Percentiles rank a stretch among this genome's conserved stretches.
Evolutionary conservation across 2,888 invertebrate genomes (phyloP).

Genomic region (Chironomus riparius): DNA sequence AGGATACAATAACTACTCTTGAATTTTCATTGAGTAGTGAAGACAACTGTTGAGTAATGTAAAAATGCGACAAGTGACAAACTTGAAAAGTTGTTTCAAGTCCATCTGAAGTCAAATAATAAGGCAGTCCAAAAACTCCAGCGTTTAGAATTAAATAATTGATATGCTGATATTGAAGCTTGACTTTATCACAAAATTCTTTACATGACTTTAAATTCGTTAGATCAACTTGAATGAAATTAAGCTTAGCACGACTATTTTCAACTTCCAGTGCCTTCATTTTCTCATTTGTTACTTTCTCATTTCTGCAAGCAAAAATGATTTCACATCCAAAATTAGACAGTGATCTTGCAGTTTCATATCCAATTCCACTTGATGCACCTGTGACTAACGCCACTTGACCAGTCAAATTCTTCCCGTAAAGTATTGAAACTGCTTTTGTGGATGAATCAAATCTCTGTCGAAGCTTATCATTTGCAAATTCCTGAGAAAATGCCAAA

Average conservation of each 20-base stretch:
- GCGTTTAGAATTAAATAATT: slow-evolving; percentile 74
- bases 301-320: slow-evolving; percentile 75
- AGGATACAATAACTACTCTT: slow-evolving; percentile 77
- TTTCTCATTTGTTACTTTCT: slow-evolving; percentile 61
- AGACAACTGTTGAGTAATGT: slow-evolving; percentile 66
- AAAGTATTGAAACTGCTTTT: slow-evolving; percentile 68
- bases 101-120: slow-evolving; percentile 62
- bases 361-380: slow-evolving; percentile 87
- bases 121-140: slow-evolving; percentile 67
- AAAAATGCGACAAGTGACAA: slow-evolving; percentile 75
- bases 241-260: slow-evolving; percentile 45
- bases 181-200: slow-evolving; percentile 53
- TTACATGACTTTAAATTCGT: slow-evolving; percentile 58
- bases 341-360: slow-evolving; percentile 80
- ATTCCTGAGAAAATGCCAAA: no score
- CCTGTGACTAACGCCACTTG: slow-evolving; percentile 84
- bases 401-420: slow-evolving; percentile 78
- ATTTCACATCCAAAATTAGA: slow-evolving; percentile 83
- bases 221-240: slow-evolving; percentile 57
- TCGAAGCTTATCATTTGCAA: no score
- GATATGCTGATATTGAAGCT: slow-evolving; percentile 46
- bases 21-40: slow-evolving; percentile 56
- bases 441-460: slow-evolving; percentile 67
- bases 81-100: slow-evolving; percentile 72
- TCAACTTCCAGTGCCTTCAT: slow-evolving; percentile 38